These are phyloP conservation scores for Chymomyza procnemis DNA, from an alignment of 2,888 invertebrate species.

Conservation along the genomic window DNA sequence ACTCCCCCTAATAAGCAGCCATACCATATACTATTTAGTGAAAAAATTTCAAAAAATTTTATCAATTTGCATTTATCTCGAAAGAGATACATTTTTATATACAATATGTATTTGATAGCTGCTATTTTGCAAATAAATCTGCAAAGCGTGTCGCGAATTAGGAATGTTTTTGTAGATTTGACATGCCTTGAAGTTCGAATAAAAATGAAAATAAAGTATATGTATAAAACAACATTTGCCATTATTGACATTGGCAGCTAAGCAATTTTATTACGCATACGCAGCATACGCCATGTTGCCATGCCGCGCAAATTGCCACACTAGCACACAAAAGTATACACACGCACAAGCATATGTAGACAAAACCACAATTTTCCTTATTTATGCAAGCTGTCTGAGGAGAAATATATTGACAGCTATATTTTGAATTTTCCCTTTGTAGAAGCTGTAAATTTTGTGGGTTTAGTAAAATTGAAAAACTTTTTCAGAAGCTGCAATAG, in stretches of 20 bases:
- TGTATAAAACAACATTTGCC: constrained; percentile 12
- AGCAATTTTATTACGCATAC: constrained; percentile 27
- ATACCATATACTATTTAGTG: not conserved
- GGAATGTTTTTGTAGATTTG: not conserved
- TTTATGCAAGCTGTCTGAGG: not conserved
- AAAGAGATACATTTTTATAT: not conserved
- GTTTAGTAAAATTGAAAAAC: not conserved
- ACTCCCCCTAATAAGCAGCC: not conserved
- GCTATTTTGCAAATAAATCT: not conserved
- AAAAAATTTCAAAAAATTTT: not conserved
- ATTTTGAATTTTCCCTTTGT: not conserved
- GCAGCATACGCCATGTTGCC: constrained; percentile 2
- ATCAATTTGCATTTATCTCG: not conserved
- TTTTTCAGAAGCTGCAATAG: not conserved
- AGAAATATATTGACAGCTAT: constrained; percentile 23
- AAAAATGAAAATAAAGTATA: not conserved
- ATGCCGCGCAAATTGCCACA: not conserved
- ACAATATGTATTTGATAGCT: not conserved
- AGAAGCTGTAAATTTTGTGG: not conserved
- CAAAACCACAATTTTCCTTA: not conserved
- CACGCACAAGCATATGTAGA: too few species aligned
- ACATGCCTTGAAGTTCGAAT: not conserved
- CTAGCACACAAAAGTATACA: not conserved
- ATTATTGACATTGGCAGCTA: constrained; percentile 28
- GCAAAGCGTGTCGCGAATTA: not conserved